A percentile compares a stretch with the other conserved stretches of the same genome.
These are phyloP conservation scores for Heterohyrax brucei DNA, from an alignment of 2,797 vertebrate species.

Conservation along the genomic window DNA sequence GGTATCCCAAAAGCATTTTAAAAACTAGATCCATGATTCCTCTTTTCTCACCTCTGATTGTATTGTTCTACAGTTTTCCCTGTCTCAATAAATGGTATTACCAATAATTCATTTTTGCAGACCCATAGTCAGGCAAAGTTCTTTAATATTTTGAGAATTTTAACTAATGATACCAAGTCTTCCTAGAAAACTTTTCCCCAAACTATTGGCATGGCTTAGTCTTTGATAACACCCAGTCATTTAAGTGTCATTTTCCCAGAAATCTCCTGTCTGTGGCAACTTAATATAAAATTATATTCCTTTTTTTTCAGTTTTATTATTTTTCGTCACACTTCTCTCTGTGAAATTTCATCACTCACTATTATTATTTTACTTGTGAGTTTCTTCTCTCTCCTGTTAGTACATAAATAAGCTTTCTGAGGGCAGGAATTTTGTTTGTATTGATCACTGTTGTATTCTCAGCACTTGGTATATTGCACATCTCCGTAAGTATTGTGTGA, in stretches of 20 bases:
- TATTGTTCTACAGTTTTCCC: background rate
- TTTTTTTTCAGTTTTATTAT: background rate
- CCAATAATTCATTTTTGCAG: background rate
- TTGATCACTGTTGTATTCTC: background rate
- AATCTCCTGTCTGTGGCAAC: background rate
- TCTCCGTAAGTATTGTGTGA: background rate
- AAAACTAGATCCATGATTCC: background rate
- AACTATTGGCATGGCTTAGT: background rate
- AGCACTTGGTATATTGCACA: background rate
- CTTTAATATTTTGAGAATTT: background rate
- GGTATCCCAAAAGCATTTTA: background rate
- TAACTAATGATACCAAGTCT: background rate
- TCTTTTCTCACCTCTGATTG: background rate
- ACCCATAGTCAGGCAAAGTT: background rate
- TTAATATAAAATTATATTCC: background rate
- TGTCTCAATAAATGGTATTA: background rate
- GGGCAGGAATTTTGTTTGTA: background rate
- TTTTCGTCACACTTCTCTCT: background rate
- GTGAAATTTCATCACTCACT: background rate
- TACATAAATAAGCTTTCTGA: background rate
- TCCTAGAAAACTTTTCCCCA: background rate
- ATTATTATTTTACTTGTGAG: background rate
- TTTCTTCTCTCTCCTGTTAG: background rate
- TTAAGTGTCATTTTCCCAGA: background rate
- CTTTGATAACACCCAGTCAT: background rate